phyloP scores from a whole-genome alignment of 2,113 vertebrate genomes.

The Rhombomys opimus region DNA sequence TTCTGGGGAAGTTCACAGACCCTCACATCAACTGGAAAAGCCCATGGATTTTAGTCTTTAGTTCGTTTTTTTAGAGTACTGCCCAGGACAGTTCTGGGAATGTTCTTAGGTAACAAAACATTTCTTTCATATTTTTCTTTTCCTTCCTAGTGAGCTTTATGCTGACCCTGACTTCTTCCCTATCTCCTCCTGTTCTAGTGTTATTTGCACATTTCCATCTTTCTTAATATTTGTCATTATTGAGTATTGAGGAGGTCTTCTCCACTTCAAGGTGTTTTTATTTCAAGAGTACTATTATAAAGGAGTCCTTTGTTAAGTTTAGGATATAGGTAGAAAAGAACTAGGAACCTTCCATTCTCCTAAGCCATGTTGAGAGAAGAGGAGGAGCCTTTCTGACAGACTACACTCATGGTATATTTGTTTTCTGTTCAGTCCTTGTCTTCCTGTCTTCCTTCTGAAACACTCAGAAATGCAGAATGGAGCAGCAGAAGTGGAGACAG shows the following conservation, averaged over 20 bases:
- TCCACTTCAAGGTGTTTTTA: slow-evolving; percentile 15
- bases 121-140: background rate
- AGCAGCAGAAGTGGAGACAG: background rate
- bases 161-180: background rate
- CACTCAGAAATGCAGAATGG: slow-evolving; percentile 39
- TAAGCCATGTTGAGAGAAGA: slow-evolving; percentile 20
- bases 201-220: slow-evolving; percentile 37
- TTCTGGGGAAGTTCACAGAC: slow-evolving; percentile 50
- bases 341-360: background rate
- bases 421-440: slow-evolving; percentile 29
- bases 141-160: slow-evolving; percentile 29
- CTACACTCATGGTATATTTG: background rate
- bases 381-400: background rate
- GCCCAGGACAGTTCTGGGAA: slow-evolving; percentile 19
- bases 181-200: background rate
- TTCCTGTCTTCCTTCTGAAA: slow-evolving; percentile 50
- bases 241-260: slow-evolving; percentile 6
- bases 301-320: slow-evolving; percentile 56
- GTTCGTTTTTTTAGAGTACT: slow-evolving; percentile 23
- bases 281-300: slow-evolving; percentile 41
- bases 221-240: slow-evolving; percentile 47
- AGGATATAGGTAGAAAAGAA: slow-evolving; percentile 18
- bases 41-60: slow-evolving; percentile 23
- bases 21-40: slow-evolving; percentile 50
- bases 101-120: slow-evolving; percentile 20